Evolutionary conservation across 2,888 invertebrate genomes (phyloP), one percentile per base, ranked within the genome.

Genomic region (Microctonus aethiopoides): DNA sequence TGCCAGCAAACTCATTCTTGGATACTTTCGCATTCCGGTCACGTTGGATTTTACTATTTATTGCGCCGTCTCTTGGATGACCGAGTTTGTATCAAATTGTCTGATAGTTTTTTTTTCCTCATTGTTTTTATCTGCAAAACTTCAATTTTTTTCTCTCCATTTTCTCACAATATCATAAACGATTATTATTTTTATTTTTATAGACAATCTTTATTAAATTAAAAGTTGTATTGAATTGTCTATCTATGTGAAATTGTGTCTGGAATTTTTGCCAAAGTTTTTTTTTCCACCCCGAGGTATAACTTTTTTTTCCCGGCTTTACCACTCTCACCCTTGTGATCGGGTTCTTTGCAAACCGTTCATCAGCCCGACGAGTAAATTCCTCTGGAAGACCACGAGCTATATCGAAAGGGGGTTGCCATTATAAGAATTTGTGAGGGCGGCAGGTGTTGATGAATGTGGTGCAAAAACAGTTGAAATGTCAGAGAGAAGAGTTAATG

Each of bases 1-100:
- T 34, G 36, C 16, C 32, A 26, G 29, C 36, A 29, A 73, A 75
- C 70, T 71, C 69, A 71, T 39, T 59, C 68, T 67, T 71, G 69
- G 60, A 68, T 66, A 51, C 16, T 69, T 62, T 56, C 54, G 41
- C 70, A 83, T 83, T 80, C 79, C 77, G 70, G 69, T 79, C 83
- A 83, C 83, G 82, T 80, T 76, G 74, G 75, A 76, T 79, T 77
- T 74, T 76, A 76, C 80, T 81, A 80, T 82, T 81, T 81, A 82
- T 82, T 82, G 79, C 81, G 78, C 77, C 77, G 81, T 78, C 80
- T 80, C 79, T 80, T 79, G 78, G 77, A 72, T 78, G 78, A 78
- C 74, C 79, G 75, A 70, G 69, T 75, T 82, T 80, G 80, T 80
- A 75, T 76, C 29, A 32, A 32, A 32, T 57, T 22, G 41, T 34